Base-by-base conservation (phyloP, 2,888 invertebrate species). In the Capitulum mitella region DNA sequence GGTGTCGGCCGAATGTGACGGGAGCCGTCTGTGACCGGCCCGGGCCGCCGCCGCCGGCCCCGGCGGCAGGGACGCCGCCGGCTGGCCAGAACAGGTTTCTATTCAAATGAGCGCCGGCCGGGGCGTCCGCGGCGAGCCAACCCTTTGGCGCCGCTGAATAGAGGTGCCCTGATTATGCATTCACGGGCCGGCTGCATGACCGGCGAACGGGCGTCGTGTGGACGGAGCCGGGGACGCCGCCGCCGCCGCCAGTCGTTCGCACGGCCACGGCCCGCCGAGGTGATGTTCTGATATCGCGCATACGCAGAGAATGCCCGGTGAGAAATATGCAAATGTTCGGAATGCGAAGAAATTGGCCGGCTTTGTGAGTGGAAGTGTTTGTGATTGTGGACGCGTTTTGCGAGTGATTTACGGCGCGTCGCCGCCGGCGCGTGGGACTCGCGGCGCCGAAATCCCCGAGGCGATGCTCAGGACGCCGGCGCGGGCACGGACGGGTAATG, bases 261-360 rank as follows among this genome's bases (percentile, higher is more conserved):
- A 19, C 34, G 64, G 5, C 2, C 34, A 64, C 64, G 8, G 34
- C 19, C 64, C 16, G 64, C 64, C 5, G 34, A 34, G 64, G 34
- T 34, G 64, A 64, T 34, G 64, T 14, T 29, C 32, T 16, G 64
- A 64, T 64, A 64, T 64, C 34, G 64, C 34, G 64, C 64, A 64
- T 64, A 29, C 34, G 34, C 64, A 34, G 64, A 64, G 29, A 64
- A 64, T 64, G 64, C 64, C 64, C 29, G 64, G 64, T 64, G 64
- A 64, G 64, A 64, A 64, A 64, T 64, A 64, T 64, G 64, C 64
- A 64, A 64, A 64, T 64, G 34, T 19, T 10, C 19, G 64, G 64
- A 64, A 64, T 64, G 64, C 34, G 64, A 64, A 64, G 64, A 64
- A 64, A 64, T 64, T 64, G 64, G 34, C 64, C 64, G 64, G 34